These are phyloP conservation scores for Polyergus mexicanus DNA, from an alignment of 1,140 invertebrate genomes.

Conservation along the genomic window DNA sequence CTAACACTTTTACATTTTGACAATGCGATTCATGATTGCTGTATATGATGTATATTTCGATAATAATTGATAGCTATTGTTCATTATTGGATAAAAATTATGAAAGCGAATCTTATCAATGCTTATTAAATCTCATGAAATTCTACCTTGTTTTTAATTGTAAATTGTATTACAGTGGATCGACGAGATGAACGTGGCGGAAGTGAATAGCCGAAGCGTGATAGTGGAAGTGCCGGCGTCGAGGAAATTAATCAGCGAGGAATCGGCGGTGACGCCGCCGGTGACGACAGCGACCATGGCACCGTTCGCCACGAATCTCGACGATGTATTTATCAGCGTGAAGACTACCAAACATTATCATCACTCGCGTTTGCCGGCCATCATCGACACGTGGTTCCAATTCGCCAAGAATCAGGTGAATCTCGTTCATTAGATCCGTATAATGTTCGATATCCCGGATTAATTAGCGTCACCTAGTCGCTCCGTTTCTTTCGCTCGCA, in stretches of 20 bases:
- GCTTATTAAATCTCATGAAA: background rate
- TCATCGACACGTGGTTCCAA: constrained; percentile 97
- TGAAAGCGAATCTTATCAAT: no score
- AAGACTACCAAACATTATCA: constrained; percentile 97
- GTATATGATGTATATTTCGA: no score
- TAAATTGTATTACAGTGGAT: constrained; percentile 76
- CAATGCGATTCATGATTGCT: no score
- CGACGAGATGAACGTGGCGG: constrained; percentile 75
- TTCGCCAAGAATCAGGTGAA: constrained; percentile 95
- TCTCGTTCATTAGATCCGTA: constrained; percentile 34
- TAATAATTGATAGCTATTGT: no score
- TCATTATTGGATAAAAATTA: no score
- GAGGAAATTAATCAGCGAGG: constrained; percentile 71
- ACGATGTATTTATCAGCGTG: constrained; percentile 97
- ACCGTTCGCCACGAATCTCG: constrained; percentile 90
- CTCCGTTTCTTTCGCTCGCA: background rate
- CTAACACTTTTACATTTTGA: no score
- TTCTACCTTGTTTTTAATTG: background rate
- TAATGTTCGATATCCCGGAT: constrained; percentile 37
- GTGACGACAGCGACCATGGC: constrained; percentile 88
- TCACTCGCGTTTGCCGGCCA: constrained; percentile 92
- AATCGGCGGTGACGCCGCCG: constrained; percentile 83
- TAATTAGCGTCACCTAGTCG: constrained; percentile 9
- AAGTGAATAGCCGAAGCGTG: constrained; percentile 74
- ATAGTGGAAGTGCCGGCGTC: constrained; percentile 76